These are phyloP conservation scores for Entosphenus tridentatus DNA, from an alignment of 2,113 vertebrate genomes.

Conservation along the genomic window DNA sequence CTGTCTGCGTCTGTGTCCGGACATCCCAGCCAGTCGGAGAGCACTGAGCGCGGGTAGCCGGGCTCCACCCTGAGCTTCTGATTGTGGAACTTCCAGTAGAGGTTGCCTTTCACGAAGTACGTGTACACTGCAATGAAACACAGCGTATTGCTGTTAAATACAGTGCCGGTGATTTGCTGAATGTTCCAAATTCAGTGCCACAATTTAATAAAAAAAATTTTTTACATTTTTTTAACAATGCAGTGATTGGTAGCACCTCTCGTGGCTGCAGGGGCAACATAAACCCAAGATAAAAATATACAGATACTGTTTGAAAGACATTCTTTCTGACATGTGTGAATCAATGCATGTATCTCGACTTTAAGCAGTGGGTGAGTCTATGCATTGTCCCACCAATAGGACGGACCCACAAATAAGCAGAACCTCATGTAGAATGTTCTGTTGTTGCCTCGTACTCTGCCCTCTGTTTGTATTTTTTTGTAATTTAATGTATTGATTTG, in stretches of 20 bases:
- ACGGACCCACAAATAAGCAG: no score
- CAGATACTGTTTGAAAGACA: background rate
- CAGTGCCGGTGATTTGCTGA: background rate
- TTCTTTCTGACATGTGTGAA: no score
- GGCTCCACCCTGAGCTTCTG: constrained; percentile 73
- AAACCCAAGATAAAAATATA: background rate
- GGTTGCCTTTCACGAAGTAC: constrained; percentile 74
- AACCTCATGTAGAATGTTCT: no score
- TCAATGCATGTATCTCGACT: no score
- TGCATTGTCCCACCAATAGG: no score
- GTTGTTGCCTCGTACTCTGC: no score
- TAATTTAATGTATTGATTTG: background rate
- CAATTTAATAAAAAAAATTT: background rate
- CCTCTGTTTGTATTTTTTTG: background rate
- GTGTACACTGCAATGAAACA: constrained; percentile 39
- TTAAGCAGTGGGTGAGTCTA: no score
- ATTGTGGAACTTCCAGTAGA: constrained; percentile 97
- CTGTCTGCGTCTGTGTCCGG: constrained; percentile 11
- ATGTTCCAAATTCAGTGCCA: background rate
- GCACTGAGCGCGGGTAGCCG: constrained; percentile 79
- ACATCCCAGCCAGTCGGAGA: constrained; percentile 89
- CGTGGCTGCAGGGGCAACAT: background rate
- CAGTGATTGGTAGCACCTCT: background rate
- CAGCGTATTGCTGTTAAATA: background rate
- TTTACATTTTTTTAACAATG: background rate